phyloP scores from a whole-genome alignment of 2,113 vertebrate genomes.

The Oceanodroma tethys region DNA sequence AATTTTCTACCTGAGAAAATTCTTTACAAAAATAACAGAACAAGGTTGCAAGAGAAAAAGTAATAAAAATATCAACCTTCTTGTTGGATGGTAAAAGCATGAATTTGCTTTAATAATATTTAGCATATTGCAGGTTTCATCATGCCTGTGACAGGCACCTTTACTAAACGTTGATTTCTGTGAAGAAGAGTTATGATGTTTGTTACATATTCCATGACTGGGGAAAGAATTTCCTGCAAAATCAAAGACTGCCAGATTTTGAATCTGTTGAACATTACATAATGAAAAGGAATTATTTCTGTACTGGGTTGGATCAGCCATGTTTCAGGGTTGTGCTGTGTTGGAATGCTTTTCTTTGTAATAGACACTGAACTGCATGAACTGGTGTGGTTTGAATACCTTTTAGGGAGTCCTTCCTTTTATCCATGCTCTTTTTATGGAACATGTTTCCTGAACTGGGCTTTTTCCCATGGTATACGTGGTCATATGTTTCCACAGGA shows the following conservation, averaged over 20 bases:
- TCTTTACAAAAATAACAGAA: neutral
- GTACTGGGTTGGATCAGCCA: neutral
- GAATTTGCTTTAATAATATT: neutral
- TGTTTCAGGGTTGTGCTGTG: neutral
- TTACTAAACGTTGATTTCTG: neutral
- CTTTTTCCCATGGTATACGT: neutral
- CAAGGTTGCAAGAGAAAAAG: neutral
- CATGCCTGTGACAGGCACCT: neutral
- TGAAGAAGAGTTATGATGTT: neutral
- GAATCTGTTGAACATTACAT: neutral
- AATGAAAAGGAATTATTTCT: neutral
- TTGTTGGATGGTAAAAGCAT: neutral
- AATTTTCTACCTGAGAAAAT: neutral
- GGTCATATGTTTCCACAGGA: neutral
- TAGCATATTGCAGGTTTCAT: neutral
- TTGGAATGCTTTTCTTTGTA: neutral
- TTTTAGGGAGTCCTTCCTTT: neutral
- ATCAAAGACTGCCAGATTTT: neutral
- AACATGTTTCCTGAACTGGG: neutral
- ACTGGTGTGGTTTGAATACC: neutral
- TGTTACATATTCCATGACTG: neutral
- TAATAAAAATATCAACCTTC: neutral
- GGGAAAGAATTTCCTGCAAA: neutral
- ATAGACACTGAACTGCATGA: neutral
- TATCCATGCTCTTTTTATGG: neutral